A percentile compares a stretch with the other conserved stretches of the same genome.
Conservation (phyloP, 1,140 invertebrate genomes). For the Palaemon carinicauda region DNA sequence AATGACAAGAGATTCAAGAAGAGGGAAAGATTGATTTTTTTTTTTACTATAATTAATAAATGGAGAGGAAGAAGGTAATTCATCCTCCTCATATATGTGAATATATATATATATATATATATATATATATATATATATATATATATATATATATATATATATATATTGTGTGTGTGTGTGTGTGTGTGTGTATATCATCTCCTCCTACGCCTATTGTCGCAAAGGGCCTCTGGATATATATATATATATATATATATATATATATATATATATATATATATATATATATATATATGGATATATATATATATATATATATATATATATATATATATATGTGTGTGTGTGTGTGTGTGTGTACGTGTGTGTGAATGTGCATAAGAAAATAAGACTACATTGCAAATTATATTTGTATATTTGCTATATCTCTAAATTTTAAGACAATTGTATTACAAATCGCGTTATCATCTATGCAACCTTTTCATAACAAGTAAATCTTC, state of each 20-base stretch:
- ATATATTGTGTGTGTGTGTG: not conserved
- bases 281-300: not conserved
- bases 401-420: too few species aligned
- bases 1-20: too few species aligned
- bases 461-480: too few species aligned
- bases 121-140: not conserved
- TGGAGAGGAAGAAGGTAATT: too few species aligned
- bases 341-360: not conserved
- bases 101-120: not conserved
- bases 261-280: not conserved
- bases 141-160: not conserved
- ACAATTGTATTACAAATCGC: too few species aligned
- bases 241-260: not conserved
- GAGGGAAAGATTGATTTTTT: too few species aligned
- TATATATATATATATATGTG: not conserved
- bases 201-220: too few species aligned
- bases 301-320: not conserved
- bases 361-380: not conserved
- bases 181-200: not conserved
- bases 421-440: not conserved
- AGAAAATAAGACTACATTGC: not conserved
- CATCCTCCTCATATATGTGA: not conserved
- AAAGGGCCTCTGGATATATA: too few species aligned
- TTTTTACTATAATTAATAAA: too few species aligned
- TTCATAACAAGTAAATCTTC: too few species aligned